Conservation (phyloP, 2,797 vertebrate genomes). For the Pangasius larnaudii region DNA sequence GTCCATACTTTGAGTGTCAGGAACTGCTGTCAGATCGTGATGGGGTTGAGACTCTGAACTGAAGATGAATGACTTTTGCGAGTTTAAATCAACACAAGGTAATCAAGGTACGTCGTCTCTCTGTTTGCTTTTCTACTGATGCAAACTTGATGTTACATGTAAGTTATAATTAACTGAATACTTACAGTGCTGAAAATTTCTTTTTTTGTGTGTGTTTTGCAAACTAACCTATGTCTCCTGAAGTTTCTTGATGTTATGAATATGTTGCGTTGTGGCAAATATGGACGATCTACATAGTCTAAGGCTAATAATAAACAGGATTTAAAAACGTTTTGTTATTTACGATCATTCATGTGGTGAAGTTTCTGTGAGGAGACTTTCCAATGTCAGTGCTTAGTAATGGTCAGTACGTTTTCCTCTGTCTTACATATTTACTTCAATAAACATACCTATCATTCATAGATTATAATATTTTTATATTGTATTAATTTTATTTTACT, state of each 20-base stretch:
- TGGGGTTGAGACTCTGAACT: slow-evolving; percentile 26
- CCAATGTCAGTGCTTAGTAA: not conserved
- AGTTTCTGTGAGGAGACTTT: not conserved
- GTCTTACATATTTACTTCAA: not conserved
- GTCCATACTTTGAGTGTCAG: slow-evolving; percentile 36
- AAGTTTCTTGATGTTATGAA: slow-evolving; percentile 12
- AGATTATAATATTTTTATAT: too few species aligned
- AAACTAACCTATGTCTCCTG: not conserved
- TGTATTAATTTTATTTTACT: not conserved
- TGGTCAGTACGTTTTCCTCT: not conserved
- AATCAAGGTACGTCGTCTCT: slow-evolving; percentile 5
- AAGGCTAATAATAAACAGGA: not conserved
- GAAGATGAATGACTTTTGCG: slow-evolving; percentile 54
- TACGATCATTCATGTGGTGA: not conserved
- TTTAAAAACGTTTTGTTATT: not conserved
- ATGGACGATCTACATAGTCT: not conserved
- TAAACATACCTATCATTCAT: not conserved
- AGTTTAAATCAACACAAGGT: slow-evolving; percentile 51
- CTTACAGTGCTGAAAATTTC: slow-evolving; percentile 11
- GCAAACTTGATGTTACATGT: slow-evolving; percentile 3
- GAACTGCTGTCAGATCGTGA: slow-evolving; percentile 52
- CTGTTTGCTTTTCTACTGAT: slow-evolving; percentile 25
- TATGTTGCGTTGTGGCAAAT: slow-evolving; percentile 19
- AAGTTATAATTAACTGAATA: slow-evolving; percentile 29
- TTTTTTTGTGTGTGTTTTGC: not conserved